Percentiles rank a stretch among this genome's conserved stretches.
phyloP scores from a whole-genome alignment of 2,113 vertebrate genomes.

The Cnemophilus loriae region DNA sequence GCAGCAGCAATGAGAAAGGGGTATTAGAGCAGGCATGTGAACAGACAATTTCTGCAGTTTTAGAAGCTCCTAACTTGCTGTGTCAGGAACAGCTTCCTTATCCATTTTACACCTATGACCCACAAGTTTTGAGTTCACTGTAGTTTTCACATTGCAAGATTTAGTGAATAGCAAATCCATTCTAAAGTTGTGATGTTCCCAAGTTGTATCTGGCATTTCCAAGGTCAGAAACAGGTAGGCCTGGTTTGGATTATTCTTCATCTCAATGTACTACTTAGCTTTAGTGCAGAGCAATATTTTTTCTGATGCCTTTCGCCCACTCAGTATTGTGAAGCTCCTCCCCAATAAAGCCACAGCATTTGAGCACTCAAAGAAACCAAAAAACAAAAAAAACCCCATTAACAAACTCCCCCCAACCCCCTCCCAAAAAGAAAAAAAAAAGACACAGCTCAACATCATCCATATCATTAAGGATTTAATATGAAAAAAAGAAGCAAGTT shows the following conservation, averaged over 20 bases:
- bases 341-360: background rate
- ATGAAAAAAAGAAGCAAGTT: background rate
- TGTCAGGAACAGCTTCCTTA: background rate
- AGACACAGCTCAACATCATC: background rate
- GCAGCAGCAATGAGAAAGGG: background rate
- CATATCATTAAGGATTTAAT: background rate
- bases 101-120: background rate
- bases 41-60: background rate
- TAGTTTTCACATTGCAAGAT: background rate
- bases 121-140: background rate
- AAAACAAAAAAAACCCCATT: rapidly evolving
- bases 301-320: background rate
- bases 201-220: background rate
- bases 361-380: background rate
- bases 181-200: background rate
- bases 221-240: background rate
- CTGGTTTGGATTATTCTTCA: background rate
- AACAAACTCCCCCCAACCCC: rapidly evolving
- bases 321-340: background rate
- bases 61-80: background rate
- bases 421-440: background rate
- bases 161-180: background rate
- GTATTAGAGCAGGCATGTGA: background rate
- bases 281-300: background rate
- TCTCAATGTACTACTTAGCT: background rate